Evolutionary conservation across 2,113 vertebrate species (phyloP).

Genomic region (Equus przewalskii): DNA sequence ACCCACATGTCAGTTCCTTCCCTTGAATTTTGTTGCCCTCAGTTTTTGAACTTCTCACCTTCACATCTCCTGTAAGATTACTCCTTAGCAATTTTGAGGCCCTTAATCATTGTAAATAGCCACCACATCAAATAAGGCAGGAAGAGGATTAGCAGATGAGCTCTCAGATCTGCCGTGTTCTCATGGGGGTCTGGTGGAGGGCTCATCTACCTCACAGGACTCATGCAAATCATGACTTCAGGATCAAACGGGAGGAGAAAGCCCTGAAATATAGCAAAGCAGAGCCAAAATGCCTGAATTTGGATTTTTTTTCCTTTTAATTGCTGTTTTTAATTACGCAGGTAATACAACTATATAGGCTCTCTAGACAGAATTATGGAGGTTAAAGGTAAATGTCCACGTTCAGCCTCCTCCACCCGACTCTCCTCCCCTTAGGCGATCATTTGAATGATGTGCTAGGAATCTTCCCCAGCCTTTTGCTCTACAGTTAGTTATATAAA

Average conservation of each 20-base stretch:
- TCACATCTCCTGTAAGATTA: not conserved
- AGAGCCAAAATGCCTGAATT: not conserved
- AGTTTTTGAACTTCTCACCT: slow-evolving; percentile 4
- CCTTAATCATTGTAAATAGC: not conserved
- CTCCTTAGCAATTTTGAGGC: not conserved
- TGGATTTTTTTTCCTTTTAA: not conserved
- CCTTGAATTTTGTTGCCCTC: not conserved
- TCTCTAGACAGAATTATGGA: slow-evolving; percentile 23
- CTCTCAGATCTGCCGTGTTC: not conserved
- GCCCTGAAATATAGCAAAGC: not conserved
- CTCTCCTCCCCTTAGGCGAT: not conserved
- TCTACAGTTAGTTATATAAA: not conserved
- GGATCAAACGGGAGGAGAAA: not conserved
- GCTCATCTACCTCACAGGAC: not conserved
- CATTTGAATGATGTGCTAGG: not conserved
- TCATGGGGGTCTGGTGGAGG: not conserved
- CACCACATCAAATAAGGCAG: slow-evolving; percentile 23
- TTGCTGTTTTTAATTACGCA: not conserved
- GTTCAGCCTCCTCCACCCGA: not conserved
- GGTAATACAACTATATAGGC: not conserved
- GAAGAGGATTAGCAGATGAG: not conserved
- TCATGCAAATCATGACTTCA: not conserved
- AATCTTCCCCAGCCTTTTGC: not conserved
- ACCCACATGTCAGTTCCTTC: not conserved
- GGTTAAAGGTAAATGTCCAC: not conserved